phyloP scores from a whole-genome alignment of 2,113 vertebrate species.

The Cebidichthys violaceus region DNA sequence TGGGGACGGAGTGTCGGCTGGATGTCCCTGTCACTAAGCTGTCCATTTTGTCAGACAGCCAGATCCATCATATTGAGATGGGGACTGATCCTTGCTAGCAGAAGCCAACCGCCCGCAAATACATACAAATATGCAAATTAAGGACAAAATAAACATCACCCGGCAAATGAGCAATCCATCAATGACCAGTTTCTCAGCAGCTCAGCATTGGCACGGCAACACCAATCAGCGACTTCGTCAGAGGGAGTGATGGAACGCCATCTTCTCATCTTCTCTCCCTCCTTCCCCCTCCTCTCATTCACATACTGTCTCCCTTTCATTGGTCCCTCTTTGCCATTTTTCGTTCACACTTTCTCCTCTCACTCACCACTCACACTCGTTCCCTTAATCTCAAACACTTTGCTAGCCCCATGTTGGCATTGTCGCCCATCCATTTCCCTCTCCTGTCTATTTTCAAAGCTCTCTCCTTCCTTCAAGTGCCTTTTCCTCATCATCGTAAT shows the following conservation, averaged over 20 bases:
- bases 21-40: conserved; percentile 78
- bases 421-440: conserved; percentile 41
- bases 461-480: conserved; percentile 45
- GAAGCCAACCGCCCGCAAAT: conserved; percentile 64
- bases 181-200: conserved; percentile 69
- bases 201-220: conserved; percentile 71
- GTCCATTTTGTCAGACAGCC: conserved; percentile 76
- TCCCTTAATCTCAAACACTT: conserved; percentile 57
- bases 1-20: conserved; percentile 64
- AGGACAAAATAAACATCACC: conserved; percentile 78
- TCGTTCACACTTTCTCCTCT: conserved; percentile 54
- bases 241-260: conserved; percentile 65
- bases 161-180: conserved; percentile 78
- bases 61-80: conserved; percentile 72
- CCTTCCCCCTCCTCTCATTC: conserved; percentile 48
- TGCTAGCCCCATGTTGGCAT: conserved; percentile 34
- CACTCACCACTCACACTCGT: conserved; percentile 28
- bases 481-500: conserved; percentile 49
- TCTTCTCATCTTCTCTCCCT: conserved; percentile 56
- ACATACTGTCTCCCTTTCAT: conserved; percentile 51
- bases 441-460: conserved; percentile 29
- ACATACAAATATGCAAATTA: conserved; percentile 81
- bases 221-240: conserved; percentile 72
- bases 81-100: conserved; percentile 55
- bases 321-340: conserved; percentile 50